A percentile compares a stretch with the other conserved stretches of the same genome.
phyloP scores from a whole-genome alignment of 2,888 invertebrate species.

The Unio pictorum region DNA sequence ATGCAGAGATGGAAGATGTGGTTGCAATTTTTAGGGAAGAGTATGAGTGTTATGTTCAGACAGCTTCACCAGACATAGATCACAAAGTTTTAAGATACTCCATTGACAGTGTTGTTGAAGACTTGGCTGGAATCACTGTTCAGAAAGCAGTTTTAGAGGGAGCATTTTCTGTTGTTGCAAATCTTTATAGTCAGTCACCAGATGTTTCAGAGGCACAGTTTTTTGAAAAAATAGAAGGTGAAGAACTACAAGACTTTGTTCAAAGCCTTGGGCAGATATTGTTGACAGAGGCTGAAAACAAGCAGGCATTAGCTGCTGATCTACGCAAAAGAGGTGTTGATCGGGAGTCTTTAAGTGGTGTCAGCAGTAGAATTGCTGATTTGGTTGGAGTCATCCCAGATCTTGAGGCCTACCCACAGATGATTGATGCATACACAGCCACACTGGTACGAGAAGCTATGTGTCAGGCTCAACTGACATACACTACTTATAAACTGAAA shows the following conservation, averaged over 20 bases:
- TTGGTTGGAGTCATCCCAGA: conserved; percentile 47
- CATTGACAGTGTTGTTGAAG: conserved; percentile 20
- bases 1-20: conserved; percentile 31
- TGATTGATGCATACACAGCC: conserved; percentile 70
- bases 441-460: conserved; percentile 83
- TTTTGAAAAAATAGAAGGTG: conserved; percentile 19
- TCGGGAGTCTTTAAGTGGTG: conserved; percentile 15
- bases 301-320: conserved; percentile 41
- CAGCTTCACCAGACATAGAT: conserved; percentile 38
- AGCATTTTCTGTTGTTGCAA: conserved; percentile 47
- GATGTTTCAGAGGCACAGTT: conserved; percentile 29
- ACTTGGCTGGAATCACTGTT: conserved; percentile 33
- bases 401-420: conserved; percentile 42
- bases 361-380: conserved; percentile 26
- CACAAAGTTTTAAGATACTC: conserved; percentile 35
- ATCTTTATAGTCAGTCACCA: conserved; percentile 30
- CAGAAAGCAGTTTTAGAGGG: conserved; percentile 75
- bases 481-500: conserved; percentile 58
- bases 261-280: conserved; percentile 36
- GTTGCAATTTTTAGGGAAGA: conserved; percentile 34
- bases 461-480: conserved; percentile 78
- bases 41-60: conserved; percentile 36
- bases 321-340: conserved; percentile 22
- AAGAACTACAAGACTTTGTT: conserved; percentile 30
- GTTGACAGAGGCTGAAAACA: conserved; percentile 41